Evolutionary conservation across 2,113 vertebrate genomes (phyloP).

Genomic region (Corvus hawaiiensis): DNA sequence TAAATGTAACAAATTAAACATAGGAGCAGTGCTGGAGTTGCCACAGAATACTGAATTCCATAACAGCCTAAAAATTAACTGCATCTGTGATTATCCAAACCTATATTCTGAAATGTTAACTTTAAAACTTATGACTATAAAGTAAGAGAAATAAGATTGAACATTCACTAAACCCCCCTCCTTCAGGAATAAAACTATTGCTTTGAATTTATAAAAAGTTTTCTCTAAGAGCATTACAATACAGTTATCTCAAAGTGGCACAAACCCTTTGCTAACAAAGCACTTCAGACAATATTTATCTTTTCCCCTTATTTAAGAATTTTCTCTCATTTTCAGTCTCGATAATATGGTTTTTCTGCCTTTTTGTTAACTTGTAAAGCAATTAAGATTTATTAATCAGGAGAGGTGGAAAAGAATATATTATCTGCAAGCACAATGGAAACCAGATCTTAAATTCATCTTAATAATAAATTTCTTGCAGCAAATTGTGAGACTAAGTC

Average conservation of each 20-base stretch:
- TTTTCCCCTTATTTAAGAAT: neutral
- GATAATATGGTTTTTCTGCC: neutral
- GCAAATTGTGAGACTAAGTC: neutral
- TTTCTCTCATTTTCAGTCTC: neutral
- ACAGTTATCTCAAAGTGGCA: neutral
- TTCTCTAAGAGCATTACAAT: neutral
- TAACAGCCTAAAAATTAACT: neutral
- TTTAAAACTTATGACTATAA: neutral
- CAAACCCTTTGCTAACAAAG: neutral
- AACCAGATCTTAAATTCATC: neutral
- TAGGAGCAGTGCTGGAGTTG: neutral
- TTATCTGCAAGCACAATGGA: neutral
- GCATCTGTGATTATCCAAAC: neutral
- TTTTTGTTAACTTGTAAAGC: neutral
- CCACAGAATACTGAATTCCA: neutral
- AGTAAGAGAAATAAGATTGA: neutral
- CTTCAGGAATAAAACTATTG: neutral
- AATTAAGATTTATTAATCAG: neutral
- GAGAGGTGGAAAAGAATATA: neutral
- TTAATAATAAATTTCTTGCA: neutral
- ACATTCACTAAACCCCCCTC: neutral
- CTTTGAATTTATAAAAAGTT: neutral
- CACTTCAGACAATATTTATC: neutral
- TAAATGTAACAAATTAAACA: neutral
- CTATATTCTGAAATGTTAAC: neutral